Evolutionary conservation across 2,113 vertebrate genomes (phyloP).

Genomic region (Astatotilapia flaviijosephi): DNA sequence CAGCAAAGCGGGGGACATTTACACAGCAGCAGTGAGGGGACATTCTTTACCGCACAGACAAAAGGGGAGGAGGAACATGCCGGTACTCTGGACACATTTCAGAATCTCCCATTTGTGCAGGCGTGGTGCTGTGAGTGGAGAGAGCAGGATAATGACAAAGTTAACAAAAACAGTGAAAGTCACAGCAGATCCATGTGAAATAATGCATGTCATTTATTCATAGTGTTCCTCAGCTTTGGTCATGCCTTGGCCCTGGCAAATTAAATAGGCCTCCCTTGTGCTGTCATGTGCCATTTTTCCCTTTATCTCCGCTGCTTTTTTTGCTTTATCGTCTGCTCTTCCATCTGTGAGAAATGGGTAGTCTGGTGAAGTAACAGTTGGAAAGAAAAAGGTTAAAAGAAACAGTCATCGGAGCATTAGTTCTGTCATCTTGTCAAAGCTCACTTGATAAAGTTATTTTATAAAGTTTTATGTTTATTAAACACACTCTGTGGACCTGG

Average conservation of each 20-base stretch:
- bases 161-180: constrained; percentile 45
- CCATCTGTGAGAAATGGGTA: constrained; percentile 10
- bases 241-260: constrained; percentile 43
- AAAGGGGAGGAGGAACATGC: constrained; percentile 28
- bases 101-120: constrained; percentile 27
- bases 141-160: constrained; percentile 24
- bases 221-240: constrained; percentile 41
- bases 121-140: constrained; percentile 12
- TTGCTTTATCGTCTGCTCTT: neutral
- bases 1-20: constrained; percentile 46
- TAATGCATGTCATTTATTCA: constrained; percentile 69
- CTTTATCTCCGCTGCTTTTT: constrained; percentile 5
- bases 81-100: constrained; percentile 32
- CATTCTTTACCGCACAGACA: constrained; percentile 32
- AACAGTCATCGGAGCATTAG: neutral
- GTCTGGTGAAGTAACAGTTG: neutral
- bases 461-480: neutral
- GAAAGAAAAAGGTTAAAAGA: neutral
- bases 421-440: neutral
- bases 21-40: constrained; percentile 33
- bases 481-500: neutral
- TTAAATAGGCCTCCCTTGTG: constrained; percentile 32
- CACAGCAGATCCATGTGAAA: constrained; percentile 38
- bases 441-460: neutral
- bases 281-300: constrained; percentile 25